Base-by-base conservation (phyloP, 2,113 vertebrate species). In the Amazona vittata region DNA sequence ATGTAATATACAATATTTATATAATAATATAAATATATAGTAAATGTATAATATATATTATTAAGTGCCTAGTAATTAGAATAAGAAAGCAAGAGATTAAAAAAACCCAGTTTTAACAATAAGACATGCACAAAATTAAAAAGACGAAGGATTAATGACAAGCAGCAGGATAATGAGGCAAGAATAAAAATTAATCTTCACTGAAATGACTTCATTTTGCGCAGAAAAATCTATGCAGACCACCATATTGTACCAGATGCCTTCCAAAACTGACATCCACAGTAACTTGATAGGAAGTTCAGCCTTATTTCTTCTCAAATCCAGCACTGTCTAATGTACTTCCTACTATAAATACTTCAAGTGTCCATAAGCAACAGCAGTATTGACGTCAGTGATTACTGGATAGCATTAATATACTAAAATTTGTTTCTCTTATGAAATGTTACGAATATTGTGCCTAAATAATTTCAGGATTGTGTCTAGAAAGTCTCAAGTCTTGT, bases 231-330 rank as follows among this genome's bases (percentile, higher is more conserved):
- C 31, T 59, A 46, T 78, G 46, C 37, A 89, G 68, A 33, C 6
- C 22, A 68, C 21, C 3, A 6, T 8, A 18, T 0, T 43, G 37
- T 20, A 76, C 1, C 2, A 6, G 49, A 46, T 20, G 3, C 24
- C 20, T 67, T 31, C 17, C 57, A 41, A 59, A 43, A 47, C 2
- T n/a, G 20, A 80, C 3, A 4, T 21, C 55, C 25, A 75, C 17
- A 43, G 17, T 16, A 63, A 33, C 24, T 46, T 28, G 4, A 5
- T 9, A 70, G 17, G 25, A 18, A 81, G 33, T 33, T 24, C 2
- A 0, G 62, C 12, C 19, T 70, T 53, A 28, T 6, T 11, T 17
- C 24, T 88, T 62, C 26, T 59, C 31, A 87, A 67, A 83, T 44
- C 35, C 29, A 49, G 17, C 55, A 82, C 37, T 55, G 31, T 37